phyloP scores from a whole-genome alignment of 2,888 invertebrate species.

The Parasteatoda lunata region DNA sequence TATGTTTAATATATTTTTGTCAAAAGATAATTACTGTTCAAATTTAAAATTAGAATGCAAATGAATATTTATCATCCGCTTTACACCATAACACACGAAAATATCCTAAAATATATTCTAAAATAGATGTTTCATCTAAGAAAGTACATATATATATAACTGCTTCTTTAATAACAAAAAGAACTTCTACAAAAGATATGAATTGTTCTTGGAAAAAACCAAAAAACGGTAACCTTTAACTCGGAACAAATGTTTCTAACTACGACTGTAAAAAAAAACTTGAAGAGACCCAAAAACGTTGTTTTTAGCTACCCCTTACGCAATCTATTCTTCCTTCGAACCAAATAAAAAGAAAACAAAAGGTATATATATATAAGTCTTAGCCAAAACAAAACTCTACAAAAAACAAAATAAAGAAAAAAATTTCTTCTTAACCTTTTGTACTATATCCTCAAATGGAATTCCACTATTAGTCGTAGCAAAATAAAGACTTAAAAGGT shows the following conservation, averaged over 20 bases:
- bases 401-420: constrained; percentile 17
- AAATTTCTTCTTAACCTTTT: constrained; percentile 24
- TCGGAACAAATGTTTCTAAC: constrained; percentile 32
- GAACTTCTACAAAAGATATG: constrained; percentile 1
- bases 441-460: constrained; percentile 42
- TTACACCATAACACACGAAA: too few species aligned
- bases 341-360: constrained; percentile 12
- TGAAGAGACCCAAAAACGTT: not conserved
- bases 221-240: constrained; percentile 31
- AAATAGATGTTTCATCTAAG: too few species aligned
- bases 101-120: too few species aligned
- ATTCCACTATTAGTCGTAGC: constrained; percentile 44
- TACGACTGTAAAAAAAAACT: constrained; percentile 11
- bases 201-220: constrained; percentile 7
- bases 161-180: not conserved
- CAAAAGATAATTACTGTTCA: too few species aligned
- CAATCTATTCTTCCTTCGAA: constrained; percentile 5
- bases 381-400: constrained; percentile 40
- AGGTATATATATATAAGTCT: constrained; percentile 29
- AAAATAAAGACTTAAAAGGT: constrained; percentile 50
- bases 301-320: constrained; percentile 4
- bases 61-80: too few species aligned
- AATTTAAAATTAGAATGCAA: too few species aligned
- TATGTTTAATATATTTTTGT: too few species aligned
- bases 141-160: not conserved